phyloP scores from a whole-genome alignment of 1,140 invertebrate genomes.

The Dermatophagoides farinae region DNA sequence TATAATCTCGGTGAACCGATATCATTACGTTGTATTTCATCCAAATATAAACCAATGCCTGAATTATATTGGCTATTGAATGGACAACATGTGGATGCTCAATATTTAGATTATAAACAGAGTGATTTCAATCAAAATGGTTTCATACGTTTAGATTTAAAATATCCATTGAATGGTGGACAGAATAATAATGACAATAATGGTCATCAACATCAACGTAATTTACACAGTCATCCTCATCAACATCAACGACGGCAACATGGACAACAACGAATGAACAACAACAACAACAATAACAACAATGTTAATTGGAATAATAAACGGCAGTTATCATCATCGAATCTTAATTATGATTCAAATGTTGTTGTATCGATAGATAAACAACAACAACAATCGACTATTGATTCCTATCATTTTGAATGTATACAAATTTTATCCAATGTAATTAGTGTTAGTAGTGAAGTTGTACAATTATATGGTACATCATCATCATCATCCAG shows the following conservation, averaged over 20 bases:
- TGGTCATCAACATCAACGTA: background rate
- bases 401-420: background rate
- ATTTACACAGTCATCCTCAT: background rate
- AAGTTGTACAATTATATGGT: background rate
- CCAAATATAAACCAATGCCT: constrained; percentile 11
- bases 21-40: constrained; percentile 1
- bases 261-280: background rate
- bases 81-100: constrained; percentile 1
- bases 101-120: constrained; percentile 10
- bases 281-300: background rate
- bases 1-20: constrained; percentile 9
- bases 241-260: no score
- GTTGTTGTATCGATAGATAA: no score
- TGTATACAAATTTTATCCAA: constrained; percentile 5
- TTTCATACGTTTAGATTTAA: constrained; percentile 5
- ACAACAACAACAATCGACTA: background rate
- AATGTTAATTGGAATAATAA: no score
- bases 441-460: constrained; percentile 2
- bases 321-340: no score
- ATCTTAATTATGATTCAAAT: no score
- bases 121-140: constrained; percentile 8
- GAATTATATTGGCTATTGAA: constrained; percentile 10
- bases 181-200: background rate
- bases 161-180: background rate
- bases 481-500: background rate